Evolutionary conservation across 2,888 invertebrate species (phyloP).

Genomic region (Opisthograptis luteolata): DNA sequence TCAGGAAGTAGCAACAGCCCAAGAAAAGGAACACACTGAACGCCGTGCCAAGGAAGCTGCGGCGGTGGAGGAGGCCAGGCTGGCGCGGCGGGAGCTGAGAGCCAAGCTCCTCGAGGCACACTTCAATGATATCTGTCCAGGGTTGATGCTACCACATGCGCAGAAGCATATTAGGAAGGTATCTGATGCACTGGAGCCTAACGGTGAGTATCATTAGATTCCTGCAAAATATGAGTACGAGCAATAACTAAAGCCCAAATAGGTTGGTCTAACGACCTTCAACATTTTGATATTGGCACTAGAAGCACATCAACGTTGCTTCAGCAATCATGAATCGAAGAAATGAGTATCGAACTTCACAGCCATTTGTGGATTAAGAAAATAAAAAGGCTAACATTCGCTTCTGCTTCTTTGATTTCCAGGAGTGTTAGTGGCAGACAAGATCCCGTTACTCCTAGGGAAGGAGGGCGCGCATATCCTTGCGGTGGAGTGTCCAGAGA

Average conservation of each 20-base stretch:
- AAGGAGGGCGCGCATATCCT: conserved; percentile 62
- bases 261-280: no score
- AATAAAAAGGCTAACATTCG: no score
- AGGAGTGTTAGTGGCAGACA: conserved; percentile 75
- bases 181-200: conserved; percentile 66
- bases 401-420: conserved; percentile 10
- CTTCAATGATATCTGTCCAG: conserved; percentile 77
- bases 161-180: conserved; percentile 73
- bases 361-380: no score
- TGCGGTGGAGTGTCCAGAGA: conserved; percentile 64
- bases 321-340: no score
- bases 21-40: conserved; percentile 57
- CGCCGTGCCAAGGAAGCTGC: conserved; percentile 61
- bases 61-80: conserved; percentile 72
- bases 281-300: no score
- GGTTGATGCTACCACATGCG: conserved; percentile 80
- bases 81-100: conserved; percentile 76
- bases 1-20: conserved; percentile 64
- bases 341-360: no score
- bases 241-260: no score
- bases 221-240: no score
- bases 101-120: conserved; percentile 79
- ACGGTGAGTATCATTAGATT: conserved; percentile 47
- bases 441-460: conserved; percentile 69
- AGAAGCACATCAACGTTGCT: no score